Evolutionary conservation across 2,888 invertebrate species (phyloP), one percentile per base, ranked within the genome.

Genomic region (Lasioglossum figueresi): DNA sequence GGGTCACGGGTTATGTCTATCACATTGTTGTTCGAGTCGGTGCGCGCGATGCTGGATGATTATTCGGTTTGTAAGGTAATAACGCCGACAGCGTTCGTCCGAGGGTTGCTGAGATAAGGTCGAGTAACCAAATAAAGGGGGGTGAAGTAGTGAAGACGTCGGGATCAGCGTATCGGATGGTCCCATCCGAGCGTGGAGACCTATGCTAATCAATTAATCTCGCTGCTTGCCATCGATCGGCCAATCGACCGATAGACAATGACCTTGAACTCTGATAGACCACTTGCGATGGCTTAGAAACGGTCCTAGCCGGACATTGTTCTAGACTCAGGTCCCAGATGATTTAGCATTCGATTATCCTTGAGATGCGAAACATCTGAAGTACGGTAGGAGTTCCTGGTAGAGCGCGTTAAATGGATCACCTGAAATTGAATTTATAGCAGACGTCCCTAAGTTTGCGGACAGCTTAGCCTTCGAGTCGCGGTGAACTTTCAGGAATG

Each of bases 1-100:
- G 89, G 93, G 92, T 93, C 92, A 92, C 87, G 86, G 92, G 92
- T 93, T 91, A 92, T 91, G 92, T 92, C 93, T 92, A 93, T 93
- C 93, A 90, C 91, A 89, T 92, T 92, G 92, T 92, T 92, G 84
- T 80, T 59, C 86, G 79, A 68, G 80, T 63, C 77, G 71, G 68
- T 82, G 79, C 71, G 79, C 82, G 77, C n/a, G 77, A n/a, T 71
- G 19, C 76, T 66, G 52, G 74, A 90, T 80, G 89, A 91, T 90
- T 83, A 79, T 80, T 81, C 86, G 83, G 80, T 82, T 87, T 81
- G 85, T 83, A 76, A 63, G 79, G 90, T 84, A 91, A 89, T 88
- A 91, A 90, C 80, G 80, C 83, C 90, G 83, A 82, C 80, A 59
- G 81, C 79, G 73, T 37, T 66, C 68, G 56, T 48, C 56, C 76